These are phyloP conservation scores for Ooceraea biroi DNA, from an alignment of 1,140 invertebrate genomes.

Conservation along the genomic window DNA sequence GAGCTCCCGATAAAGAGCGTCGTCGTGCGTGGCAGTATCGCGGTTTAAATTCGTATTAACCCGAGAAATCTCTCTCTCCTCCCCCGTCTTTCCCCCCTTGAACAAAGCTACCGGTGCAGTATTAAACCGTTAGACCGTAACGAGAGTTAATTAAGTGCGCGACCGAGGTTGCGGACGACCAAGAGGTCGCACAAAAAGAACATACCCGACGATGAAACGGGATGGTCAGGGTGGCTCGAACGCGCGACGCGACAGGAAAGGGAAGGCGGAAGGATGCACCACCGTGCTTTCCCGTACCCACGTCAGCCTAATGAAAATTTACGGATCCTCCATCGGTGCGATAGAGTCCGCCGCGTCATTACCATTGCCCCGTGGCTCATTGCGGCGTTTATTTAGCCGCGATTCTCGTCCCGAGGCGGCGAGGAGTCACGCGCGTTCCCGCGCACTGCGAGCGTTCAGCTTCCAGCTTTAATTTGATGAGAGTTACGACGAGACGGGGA, in stretches of 20 bases:
- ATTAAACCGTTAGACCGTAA: slow-evolving; percentile 76
- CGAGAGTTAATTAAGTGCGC: slow-evolving; percentile 75
- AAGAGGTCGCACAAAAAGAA: slow-evolving; percentile 60
- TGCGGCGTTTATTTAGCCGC: slow-evolving; percentile 54
- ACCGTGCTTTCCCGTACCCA: slow-evolving; percentile 20
- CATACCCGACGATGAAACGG: neutral
- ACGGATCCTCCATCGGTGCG: slow-evolving; percentile 55
- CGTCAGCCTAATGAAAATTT: slow-evolving; percentile 60
- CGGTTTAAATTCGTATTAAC: slow-evolving; percentile 75
- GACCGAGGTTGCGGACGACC: slow-evolving; percentile 48
- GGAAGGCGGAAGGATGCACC: neutral
- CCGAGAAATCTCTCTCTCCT: slow-evolving; percentile 43
- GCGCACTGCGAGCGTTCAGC: slow-evolving; percentile 28
- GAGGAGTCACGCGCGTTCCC: slow-evolving; percentile 13
- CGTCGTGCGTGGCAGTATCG: slow-evolving; percentile 56
- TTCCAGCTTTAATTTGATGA: slow-evolving; percentile 44
- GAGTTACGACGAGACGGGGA: slow-evolving; percentile 30
- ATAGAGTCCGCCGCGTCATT: slow-evolving; percentile 60
- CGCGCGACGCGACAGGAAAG: slow-evolving; percentile 5
- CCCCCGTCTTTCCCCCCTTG: neutral
- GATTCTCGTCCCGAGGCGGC: slow-evolving; percentile 23
- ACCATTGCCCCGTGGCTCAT: slow-evolving; percentile 50
- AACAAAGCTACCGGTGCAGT: slow-evolving; percentile 70
- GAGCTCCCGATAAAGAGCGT: slow-evolving; percentile 65
- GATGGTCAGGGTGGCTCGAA: neutral